Evolutionary conservation across 1,140 invertebrate species (phyloP), one percentile per base, ranked within the genome.

Genomic region (Bactericera cockerelli): DNA sequence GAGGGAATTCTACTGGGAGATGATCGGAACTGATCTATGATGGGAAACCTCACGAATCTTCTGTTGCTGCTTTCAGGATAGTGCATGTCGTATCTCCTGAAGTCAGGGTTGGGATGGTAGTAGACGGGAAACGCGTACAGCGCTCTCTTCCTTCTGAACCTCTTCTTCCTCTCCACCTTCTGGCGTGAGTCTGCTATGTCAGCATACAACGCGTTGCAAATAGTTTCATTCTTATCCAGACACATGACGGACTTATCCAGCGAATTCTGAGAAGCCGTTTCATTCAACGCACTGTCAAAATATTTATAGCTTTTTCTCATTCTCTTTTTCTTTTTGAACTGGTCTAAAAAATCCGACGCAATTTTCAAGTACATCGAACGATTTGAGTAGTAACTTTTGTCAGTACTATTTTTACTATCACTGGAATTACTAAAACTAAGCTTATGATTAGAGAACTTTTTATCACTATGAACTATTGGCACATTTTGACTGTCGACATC

Each of bases 51-150:
- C 25, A 56, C 39, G 38, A 55, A 49, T 49, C 42, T 49, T 49
- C 42, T 49, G 42, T 49, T n/a, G 42, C 3, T 16, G 42, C 3
- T 16, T 49, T 49, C 42, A 16, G 42, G 42, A 16, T 10, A 49
- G 22, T 49, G 42, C 6, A 49, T 16, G 19, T 49, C 42, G 42
- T 49, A 49, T 26, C 26, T 31, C 1, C 31, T 38, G 24, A 42
- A 14, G 60, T 36, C 14, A 54, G 39, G 13, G 31, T 28, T 0
- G 19, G 31, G 2, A 59, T 57, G 42, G 53, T 56, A 24, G 49
- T 26, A 22, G 53, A 54, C 53, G 58, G 62, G 24, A 63, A 63
- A 19, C 53, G 26, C 11, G 61, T 39, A 38, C 57, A 63, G 31
- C 59, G 57, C 38, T 31, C 10, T 55, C 36, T 22, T 22, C 24